Base-by-base conservation (phyloP, 92 coral and sea anemone species). In the Ricordea florida region DNA sequence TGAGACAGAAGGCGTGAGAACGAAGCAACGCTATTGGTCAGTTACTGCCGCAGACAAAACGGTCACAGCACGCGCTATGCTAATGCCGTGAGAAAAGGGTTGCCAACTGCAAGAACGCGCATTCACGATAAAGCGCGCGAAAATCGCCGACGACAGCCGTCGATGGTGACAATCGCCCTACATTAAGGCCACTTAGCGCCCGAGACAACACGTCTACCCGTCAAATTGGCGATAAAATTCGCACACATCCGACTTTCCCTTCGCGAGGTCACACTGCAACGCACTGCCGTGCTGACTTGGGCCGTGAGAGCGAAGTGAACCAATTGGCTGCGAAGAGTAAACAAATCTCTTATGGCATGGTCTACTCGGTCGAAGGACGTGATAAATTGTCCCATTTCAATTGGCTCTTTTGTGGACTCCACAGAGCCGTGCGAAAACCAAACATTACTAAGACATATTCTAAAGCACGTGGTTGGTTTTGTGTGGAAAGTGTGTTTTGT, bases 1-100 rank as follows among this genome's bases (percentile, higher is more conserved):
- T 58, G 88, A 68, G 53, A 74, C 45, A 45, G 81, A 66, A 61
- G 72, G 93, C 96, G 98, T 92, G 96, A 90, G 97, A 94, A 88
- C 91, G 73, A 73, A 27, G 45, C 58, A 30, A 67, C 40, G 50
- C 67, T 78, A 92, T 94, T 94, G 98, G 98, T 48, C 57, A 62
- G 15, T 58, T 14, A 38, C 62, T 36, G 24, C 51, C 10, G 33
- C 74, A 62, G 48, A 73, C 80, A 73, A 73, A 58, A 30, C 69
- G 21, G 16, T 48, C 74, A 9, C 82, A 50, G 72, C 82, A 76
- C 40, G 82, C 62, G 74, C 73, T 64, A 44, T 61, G 70, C 47
- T 40, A 59, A 43, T 44, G 31, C 6, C 45, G 22, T 33, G 40
- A 59, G 41, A 45, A 52, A 17, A 18, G 44, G 27, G 20, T 0